Percentiles rank a stretch among this genome's conserved stretches.
Conservation (phyloP, 2,888 invertebrate genomes). For the Capitulum mitella region DNA sequence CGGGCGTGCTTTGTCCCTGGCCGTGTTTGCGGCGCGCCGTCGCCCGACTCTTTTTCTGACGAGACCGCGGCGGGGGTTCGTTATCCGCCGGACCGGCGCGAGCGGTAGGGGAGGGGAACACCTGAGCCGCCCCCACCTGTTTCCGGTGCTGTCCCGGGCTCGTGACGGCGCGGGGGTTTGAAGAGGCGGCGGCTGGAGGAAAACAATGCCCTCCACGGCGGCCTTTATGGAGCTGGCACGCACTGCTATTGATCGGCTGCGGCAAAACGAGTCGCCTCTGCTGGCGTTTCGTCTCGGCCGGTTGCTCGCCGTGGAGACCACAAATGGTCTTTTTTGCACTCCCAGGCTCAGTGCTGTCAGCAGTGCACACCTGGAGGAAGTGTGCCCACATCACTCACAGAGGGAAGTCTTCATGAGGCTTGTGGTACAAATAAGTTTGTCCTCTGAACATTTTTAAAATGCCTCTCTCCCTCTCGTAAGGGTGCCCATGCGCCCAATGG, state of each 20-base stretch:
- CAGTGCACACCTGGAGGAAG: too few species aligned
- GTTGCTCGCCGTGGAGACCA: too few species aligned
- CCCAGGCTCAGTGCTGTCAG: too few species aligned
- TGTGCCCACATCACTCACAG: too few species aligned
- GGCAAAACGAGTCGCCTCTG: too few species aligned
- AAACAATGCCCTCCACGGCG: not conserved
- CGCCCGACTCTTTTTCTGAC: not conserved
- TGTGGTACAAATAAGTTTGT: too few species aligned
- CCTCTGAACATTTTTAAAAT: not conserved
- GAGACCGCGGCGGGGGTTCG: not conserved
- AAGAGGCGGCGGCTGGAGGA: not conserved
- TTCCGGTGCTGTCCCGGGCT: not conserved
- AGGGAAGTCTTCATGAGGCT: too few species aligned
- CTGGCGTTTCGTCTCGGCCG: too few species aligned
- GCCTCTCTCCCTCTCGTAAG: not conserved
- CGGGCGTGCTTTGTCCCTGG: not conserved
- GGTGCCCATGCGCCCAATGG: too few species aligned
- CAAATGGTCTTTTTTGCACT: too few species aligned
- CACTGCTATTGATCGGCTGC: too few species aligned
- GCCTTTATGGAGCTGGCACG: not conserved
- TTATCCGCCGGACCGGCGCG: not conserved
- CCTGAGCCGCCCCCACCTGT: slow-evolving; percentile 1
- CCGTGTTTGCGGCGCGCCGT: not conserved
- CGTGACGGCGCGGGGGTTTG: not conserved
- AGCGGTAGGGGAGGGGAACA: not conserved